Evolutionary conservation across 2,888 invertebrate genomes (phyloP), one percentile per base, ranked within the genome.

Genomic region (Drosophila mettleri): DNA sequence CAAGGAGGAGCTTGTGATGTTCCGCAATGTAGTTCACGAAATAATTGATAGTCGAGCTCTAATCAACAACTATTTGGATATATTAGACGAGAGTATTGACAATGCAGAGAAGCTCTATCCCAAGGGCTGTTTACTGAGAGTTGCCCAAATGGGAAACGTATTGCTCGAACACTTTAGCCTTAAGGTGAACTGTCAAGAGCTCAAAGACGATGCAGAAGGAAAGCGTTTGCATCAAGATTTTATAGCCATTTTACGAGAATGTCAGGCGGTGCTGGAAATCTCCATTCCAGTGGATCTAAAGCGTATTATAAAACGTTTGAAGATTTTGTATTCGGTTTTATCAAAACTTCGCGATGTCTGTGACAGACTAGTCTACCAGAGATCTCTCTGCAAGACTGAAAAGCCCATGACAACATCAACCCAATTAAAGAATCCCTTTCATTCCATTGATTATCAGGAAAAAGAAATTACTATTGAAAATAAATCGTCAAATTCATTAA

Each of bases 31-130:
- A 3, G 83, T 92, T 31, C 92, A 91, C 57, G 88, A 90, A 67
- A 91, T 91, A 14, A 89, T 92, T 12, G 91, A 92, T 49, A 91
- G 91, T 58, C 80, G 82, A 10, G 91, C 91, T 1, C 80, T 92
- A 41, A 85, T 89, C 14, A 74, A 69, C 3, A 88, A 80, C 12
- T 91, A 85, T 61, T 65, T 88, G 18, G 91, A 92, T 48, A 78
- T 88, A n/a, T 65, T 92, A 12, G 70, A 64, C 1, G 78, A 83
- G 29, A 63, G 68, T 3, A 83, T 91, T 18, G 55, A 68, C 0
- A 31, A 57, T n/a, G 68, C 71, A 1, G 84, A 80, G n/a, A 71
- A 81, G 33, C 48, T 65, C 0, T 86, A 86, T 10, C 63, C 85
- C 16, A 84, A 85, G 33, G 66, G 70, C 0, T 41, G 71, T 1